Evolutionary conservation across 2,113 vertebrate genomes (phyloP).

Genomic region (Saguinus midas): DNA sequence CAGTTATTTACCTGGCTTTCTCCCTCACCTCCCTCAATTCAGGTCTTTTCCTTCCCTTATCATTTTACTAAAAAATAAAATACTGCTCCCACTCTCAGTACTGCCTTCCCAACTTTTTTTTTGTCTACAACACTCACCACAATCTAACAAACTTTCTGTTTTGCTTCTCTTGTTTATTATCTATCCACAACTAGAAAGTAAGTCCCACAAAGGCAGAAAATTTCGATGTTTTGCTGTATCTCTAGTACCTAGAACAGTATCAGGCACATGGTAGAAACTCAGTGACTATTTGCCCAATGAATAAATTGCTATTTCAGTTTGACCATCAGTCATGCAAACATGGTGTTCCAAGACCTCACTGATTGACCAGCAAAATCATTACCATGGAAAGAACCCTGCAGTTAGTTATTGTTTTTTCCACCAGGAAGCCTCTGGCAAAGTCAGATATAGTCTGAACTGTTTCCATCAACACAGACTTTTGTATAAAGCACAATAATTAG

Average conservation of each 20-base stretch:
- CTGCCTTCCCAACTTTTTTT: neutral
- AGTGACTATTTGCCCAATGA: neutral
- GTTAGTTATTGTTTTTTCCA: constrained; percentile 75
- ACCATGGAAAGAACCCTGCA: constrained; percentile 68
- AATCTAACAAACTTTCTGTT: neutral
- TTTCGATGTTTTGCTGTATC: neutral
- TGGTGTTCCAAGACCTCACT: constrained; percentile 55
- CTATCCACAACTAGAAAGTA: neutral
- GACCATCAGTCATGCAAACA: constrained; percentile 55
- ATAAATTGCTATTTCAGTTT: neutral
- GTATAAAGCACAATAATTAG: constrained; percentile 72
- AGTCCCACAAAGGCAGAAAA: neutral
- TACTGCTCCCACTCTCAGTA: neutral
- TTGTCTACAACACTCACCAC: neutral
- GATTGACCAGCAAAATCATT: constrained; percentile 73
- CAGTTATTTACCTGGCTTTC: neutral
- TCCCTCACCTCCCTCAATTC: neutral
- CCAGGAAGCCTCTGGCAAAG: constrained; percentile 75
- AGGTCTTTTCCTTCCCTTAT: neutral
- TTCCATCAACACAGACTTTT: constrained; percentile 66
- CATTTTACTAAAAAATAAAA: constrained; percentile 23
- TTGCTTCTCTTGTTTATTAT: neutral
- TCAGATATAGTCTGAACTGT: constrained; percentile 58
- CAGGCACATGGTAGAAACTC: neutral
- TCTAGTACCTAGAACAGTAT: neutral